A percentile compares a stretch with the other conserved stretches of the same genome.
phyloP scores from a whole-genome alignment of 1,140 invertebrate genomes.

The Drosophila littoralis region DNA sequence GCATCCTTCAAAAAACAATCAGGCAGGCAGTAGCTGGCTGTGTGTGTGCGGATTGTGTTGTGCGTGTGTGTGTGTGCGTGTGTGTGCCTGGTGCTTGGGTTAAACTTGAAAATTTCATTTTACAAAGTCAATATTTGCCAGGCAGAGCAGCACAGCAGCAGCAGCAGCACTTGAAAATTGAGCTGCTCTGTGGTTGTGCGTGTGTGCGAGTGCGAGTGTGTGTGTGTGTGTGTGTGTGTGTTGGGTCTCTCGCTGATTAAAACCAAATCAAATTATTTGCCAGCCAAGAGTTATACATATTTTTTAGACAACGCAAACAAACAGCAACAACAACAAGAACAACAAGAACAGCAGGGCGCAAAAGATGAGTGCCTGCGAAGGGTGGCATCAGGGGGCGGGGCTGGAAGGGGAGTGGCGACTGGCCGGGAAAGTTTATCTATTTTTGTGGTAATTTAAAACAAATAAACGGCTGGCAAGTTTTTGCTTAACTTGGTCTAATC shows the following conservation, averaged over 20 bases:
- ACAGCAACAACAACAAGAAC: conserved; percentile 41
- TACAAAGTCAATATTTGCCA: conserved; percentile 81
- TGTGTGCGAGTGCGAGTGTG: conserved; percentile 5
- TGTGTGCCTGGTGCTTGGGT: conserved; percentile 62
- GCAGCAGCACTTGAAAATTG: conserved; percentile 57
- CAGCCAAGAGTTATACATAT: conserved; percentile 49
- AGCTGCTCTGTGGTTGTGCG: conserved; percentile 41
- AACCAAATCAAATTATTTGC: conserved; percentile 83
- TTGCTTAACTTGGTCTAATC: conserved; percentile 48
- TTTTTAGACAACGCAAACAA: conserved; percentile 24
- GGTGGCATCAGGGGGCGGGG: background rate
- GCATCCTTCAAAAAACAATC: conserved; percentile 51
- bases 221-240: conserved; percentile 22
- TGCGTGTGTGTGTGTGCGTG: conserved; percentile 15
- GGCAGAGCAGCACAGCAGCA: conserved; percentile 27
- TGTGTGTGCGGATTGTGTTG: conserved; percentile 9
- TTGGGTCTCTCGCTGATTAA: conserved; percentile 69
- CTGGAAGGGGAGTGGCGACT: conserved; percentile 3
- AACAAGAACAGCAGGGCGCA: conserved; percentile 29
- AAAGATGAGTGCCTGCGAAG: conserved; percentile 4
- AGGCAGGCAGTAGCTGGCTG: conserved; percentile 25
- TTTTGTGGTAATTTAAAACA: conserved; percentile 83
- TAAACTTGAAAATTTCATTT: conserved; percentile 84
- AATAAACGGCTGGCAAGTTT: conserved; percentile 59
- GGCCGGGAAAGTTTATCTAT: conserved; percentile 64